Evolutionary conservation across 2,113 vertebrate species (phyloP), one percentile per base, ranked within the genome.

Genomic region (Triplophysa tibetana): DNA sequence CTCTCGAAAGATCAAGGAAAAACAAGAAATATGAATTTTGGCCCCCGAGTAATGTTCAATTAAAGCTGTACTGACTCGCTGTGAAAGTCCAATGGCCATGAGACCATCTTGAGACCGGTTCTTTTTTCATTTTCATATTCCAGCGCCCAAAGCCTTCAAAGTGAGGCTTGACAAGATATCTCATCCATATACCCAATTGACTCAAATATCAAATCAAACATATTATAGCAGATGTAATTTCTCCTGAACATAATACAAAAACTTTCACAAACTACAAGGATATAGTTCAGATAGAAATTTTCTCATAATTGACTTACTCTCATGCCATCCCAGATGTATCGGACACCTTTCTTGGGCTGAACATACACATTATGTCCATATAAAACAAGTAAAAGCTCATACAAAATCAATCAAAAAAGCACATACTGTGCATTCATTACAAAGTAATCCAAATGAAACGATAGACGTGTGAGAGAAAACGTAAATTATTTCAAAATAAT

Each of bases 21-120:
- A 87, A 87, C 81, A 88, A 90, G 85, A 90, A 91, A 90, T 89
- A 89, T 86, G 88, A 90, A 88, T 91, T 92, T 90, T 92, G 89
- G 91, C 91, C 90, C 33, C 89, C 89, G 85, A 92, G 91, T 93
- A 90, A 92, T 91, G 91, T 91, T 89, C 91, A 91, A 92, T 93
- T 92, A 91, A 90, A 90, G 86, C 81, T 89, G 82, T 88, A 85
- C 87, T 64, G 83, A 85, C 88, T 87, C 88, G 84, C 86, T 88
- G 84, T 83, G 79, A 74, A 85, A 85, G 85, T 85, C 85, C 77
- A 77, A 80, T 75, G 83, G 85, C 83, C 81, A 73, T 75, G 86
- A 86, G 85, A 45, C 43, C 33, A 6, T 38, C 33, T 38, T 38
- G 33, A 38, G 6, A 86, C 87, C 72, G 85, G 86, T 33, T 66